A percentile compares a stretch with the other conserved stretches of the same genome.
Evolutionary conservation across 2,113 vertebrate genomes (phyloP).

Genomic region (Cyanistes caeruleus): DNA sequence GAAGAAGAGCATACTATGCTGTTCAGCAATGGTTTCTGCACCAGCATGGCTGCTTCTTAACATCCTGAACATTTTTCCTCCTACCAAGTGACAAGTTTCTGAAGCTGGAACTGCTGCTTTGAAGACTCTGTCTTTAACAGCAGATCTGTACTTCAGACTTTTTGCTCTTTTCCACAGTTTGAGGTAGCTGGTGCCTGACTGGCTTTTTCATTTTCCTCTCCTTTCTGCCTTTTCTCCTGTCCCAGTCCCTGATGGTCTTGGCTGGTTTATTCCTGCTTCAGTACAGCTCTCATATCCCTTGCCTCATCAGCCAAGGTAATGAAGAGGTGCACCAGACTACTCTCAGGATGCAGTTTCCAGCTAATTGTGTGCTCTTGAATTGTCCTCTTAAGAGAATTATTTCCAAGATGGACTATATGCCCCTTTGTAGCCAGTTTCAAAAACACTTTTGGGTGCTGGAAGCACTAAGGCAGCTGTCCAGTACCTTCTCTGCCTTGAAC

Average conservation of each 20-base stretch:
- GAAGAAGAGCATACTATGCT: background rate
- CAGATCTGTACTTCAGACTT: background rate
- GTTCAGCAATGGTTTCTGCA: background rate
- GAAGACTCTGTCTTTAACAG: background rate
- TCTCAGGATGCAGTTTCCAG: slow-evolving; percentile 1
- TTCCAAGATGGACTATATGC: background rate
- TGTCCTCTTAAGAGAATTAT: background rate
- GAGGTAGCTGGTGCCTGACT: background rate
- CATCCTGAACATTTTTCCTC: background rate
- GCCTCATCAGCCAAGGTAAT: slow-evolving; percentile 22
- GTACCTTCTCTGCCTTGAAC: background rate
- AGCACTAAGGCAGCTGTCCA: background rate
- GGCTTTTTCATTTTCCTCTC: background rate
- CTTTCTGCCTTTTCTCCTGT: background rate
- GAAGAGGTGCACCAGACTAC: background rate
- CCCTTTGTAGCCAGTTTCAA: background rate
- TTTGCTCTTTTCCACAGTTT: background rate
- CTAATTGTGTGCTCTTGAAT: slow-evolving; percentile 11
- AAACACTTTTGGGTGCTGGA: slow-evolving; percentile 6
- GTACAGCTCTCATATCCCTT: background rate
- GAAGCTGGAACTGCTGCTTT: background rate
- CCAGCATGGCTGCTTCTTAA: accelerated
- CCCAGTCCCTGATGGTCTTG: background rate
- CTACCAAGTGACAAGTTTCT: background rate
- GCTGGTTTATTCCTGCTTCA: background rate